Evolutionary conservation across 2,113 vertebrate genomes (phyloP).

Genomic region (Theristicus caerulescens): DNA sequence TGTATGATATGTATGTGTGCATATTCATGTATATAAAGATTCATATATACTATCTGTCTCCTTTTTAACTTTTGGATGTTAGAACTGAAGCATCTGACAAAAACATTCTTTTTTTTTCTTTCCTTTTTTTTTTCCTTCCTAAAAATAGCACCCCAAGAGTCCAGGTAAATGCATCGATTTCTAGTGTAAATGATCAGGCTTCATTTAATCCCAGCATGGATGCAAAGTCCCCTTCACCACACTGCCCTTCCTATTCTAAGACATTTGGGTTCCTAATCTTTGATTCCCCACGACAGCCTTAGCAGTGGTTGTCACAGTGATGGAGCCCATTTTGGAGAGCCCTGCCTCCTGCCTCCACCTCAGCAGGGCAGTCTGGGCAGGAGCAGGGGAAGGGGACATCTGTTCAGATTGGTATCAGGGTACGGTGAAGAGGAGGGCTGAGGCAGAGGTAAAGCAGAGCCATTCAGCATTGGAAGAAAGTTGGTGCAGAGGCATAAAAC

Average conservation of each 20-base stretch:
- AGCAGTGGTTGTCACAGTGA: background rate
- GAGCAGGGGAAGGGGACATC: rapidly evolving
- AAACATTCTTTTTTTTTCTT: background rate
- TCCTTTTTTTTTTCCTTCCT: background rate
- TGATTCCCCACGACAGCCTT: background rate
- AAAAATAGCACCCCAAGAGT: background rate
- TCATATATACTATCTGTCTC: background rate
- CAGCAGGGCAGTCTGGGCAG: rapidly evolving
- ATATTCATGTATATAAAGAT: conserved; percentile 1
- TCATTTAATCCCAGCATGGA: background rate
- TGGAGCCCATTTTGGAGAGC: background rate
- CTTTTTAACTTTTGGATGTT: background rate
- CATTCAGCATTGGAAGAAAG: background rate
- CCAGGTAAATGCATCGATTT: background rate
- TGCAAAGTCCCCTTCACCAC: background rate
- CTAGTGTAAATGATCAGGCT: background rate
- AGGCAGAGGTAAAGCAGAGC: background rate
- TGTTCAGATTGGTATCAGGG: rapidly evolving
- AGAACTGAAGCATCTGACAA: background rate
- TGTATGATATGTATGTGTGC: background rate
- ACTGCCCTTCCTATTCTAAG: background rate
- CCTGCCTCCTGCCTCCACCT: background rate
- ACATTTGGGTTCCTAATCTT: background rate
- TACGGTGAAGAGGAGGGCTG: background rate
- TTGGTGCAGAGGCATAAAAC: background rate